These are phyloP conservation scores for Indri indri DNA, from an alignment of 2,113 vertebrate species.

Conservation along the genomic window DNA sequence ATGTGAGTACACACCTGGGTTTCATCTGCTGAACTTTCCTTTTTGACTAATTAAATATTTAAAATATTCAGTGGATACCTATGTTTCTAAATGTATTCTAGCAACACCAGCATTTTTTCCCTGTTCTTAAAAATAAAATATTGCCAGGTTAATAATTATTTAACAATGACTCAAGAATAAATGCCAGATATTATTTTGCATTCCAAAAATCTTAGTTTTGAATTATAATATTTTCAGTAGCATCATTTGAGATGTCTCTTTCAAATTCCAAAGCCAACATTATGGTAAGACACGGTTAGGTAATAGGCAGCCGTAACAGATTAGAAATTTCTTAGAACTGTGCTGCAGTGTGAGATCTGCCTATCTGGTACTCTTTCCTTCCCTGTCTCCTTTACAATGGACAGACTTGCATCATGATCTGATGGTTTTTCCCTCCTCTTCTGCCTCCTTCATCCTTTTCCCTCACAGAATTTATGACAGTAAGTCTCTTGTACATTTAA, in stretches of 20 bases:
- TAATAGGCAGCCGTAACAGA: neutral
- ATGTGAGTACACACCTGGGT: neutral
- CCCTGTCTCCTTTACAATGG: neutral
- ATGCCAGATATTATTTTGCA: neutral
- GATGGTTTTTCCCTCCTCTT: neutral
- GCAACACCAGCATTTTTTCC: neutral
- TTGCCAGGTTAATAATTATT: neutral
- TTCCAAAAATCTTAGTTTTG: neutral
- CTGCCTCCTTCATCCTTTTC: neutral
- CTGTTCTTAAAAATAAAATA: neutral
- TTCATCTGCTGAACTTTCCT: accelerated
- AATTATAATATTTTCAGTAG: neutral
- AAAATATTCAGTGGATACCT: neutral
- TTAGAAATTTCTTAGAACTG: neutral
- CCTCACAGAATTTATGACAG: neutral
- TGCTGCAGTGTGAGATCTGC: neutral
- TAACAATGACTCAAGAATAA: neutral
- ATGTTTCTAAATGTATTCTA: neutral
- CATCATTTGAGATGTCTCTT: neutral
- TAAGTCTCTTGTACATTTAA: neutral
- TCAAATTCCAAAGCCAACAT: neutral
- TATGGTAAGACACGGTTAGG: neutral
- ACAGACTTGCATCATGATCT: neutral
- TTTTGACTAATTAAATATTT: neutral
- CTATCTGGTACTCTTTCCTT: neutral